Evolutionary conservation across 2,888 invertebrate genomes (phyloP).

Genomic region (Glaucopsyche alexis): DNA sequence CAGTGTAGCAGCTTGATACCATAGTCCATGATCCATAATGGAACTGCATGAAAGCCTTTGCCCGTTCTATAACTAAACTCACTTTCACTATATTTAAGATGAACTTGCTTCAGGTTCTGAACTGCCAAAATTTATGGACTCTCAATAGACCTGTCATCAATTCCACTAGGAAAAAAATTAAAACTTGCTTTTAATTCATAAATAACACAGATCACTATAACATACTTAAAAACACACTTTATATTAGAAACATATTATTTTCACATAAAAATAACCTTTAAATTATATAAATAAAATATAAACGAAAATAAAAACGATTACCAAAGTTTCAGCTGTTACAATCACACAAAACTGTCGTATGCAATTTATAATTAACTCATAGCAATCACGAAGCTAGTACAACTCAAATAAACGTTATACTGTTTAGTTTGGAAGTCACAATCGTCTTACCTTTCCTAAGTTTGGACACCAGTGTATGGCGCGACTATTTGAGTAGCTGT

Average conservation of each 20-base stretch:
- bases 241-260: not conserved
- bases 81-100: conserved; percentile 46
- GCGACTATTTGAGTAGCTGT: conserved; percentile 65
- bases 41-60: conserved; percentile 44
- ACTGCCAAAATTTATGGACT: conserved; percentile 49
- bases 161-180: conserved; percentile 53
- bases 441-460: conserved; percentile 69
- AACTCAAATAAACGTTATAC: not conserved
- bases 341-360: conserved; percentile 21
- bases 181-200: conserved; percentile 35
- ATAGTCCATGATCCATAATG: conserved; percentile 35
- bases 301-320: conserved; percentile 14
- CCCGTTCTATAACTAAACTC: conserved; percentile 48
- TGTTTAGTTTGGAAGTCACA: not conserved
- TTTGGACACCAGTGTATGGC: conserved; percentile 75
- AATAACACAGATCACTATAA: not conserved
- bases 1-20: conserved; percentile 4
- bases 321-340: conserved; percentile 23
- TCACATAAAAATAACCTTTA: not conserved
- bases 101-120: conserved; percentile 47
- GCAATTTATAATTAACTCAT: conserved; percentile 21
- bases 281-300: not conserved
- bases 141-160: conserved; percentile 54
- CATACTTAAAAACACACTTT: not conserved
- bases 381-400: conserved; percentile 26